These are phyloP conservation scores for Noctua fimbriata DNA, from an alignment of 2,888 invertebrate species.

Conservation along the genomic window DNA sequence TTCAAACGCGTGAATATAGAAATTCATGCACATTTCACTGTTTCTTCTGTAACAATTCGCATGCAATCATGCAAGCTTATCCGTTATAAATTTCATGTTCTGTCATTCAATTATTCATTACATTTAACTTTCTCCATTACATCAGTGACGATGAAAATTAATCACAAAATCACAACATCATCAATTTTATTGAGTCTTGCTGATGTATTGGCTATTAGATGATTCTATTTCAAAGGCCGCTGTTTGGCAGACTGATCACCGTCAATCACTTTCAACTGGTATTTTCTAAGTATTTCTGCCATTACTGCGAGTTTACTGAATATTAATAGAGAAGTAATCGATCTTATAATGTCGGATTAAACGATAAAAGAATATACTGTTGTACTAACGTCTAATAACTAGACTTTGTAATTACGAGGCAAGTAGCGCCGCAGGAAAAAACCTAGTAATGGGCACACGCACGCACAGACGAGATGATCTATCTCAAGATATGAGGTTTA, in stretches of 20 bases:
- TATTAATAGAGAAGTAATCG: constrained; percentile 71
- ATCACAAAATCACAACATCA: constrained; percentile 36
- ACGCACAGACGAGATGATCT: constrained; percentile 75
- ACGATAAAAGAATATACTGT: constrained; percentile 67
- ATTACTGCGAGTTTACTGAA: constrained; percentile 71
- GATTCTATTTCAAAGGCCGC: constrained; percentile 46
- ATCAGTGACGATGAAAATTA: constrained; percentile 25
- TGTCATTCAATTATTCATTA: constrained; percentile 31
- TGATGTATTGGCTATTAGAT: constrained; percentile 35
- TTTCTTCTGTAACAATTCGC: constrained; percentile 10
- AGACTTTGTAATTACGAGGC: constrained; percentile 78
- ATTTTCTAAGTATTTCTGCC: constrained; percentile 68
- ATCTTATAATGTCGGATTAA: constrained; percentile 72
- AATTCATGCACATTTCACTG: constrained; percentile 7
- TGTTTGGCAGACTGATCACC: constrained; percentile 54
- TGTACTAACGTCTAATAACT: constrained; percentile 70
- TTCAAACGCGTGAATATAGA: constrained; percentile 10
- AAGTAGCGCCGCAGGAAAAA: constrained; percentile 79
- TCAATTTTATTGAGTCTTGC: constrained; percentile 47
- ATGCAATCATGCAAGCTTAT: constrained; percentile 35
- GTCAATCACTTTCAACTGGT: constrained; percentile 68
- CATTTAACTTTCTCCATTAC: constrained; percentile 45
- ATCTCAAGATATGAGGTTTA: constrained; percentile 75
- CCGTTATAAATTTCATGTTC: constrained; percentile 25
- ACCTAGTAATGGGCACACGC: constrained; percentile 71